These are phyloP conservation scores for Lycia hirtaria DNA, from an alignment of 2,888 invertebrate genomes.

Conservation along the genomic window DNA sequence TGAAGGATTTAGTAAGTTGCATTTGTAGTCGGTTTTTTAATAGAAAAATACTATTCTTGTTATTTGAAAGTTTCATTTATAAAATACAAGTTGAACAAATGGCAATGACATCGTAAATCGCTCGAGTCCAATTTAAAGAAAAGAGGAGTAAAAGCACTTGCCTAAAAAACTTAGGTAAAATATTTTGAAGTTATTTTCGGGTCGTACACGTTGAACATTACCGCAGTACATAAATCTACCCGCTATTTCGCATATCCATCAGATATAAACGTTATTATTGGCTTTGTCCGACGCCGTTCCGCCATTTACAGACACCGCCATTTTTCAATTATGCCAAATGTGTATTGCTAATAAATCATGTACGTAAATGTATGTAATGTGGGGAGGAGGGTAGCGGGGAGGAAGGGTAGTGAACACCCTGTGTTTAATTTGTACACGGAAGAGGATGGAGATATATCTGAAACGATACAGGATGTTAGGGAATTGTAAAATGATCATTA, in stretches of 20 bases:
- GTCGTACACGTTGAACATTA: background rate
- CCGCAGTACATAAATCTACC: slow-evolving; percentile 45
- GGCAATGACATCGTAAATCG: too few species aligned
- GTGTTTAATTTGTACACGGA: slow-evolving; percentile 81
- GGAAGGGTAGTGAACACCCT: slow-evolving; percentile 52
- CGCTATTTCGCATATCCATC: slow-evolving; percentile 46
- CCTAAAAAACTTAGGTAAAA: too few species aligned
- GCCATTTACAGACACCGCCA: slow-evolving; percentile 70
- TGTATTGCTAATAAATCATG: slow-evolving; percentile 79
- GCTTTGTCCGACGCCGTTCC: slow-evolving; percentile 62
- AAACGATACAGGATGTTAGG: slow-evolving; percentile 39
- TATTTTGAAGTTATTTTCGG: too few species aligned
- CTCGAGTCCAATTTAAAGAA: too few species aligned
- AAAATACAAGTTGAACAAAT: too few species aligned
- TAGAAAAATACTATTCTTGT: too few species aligned
- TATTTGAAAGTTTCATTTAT: too few species aligned
- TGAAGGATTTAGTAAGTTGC: too few species aligned
- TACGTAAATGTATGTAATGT: slow-evolving; percentile 46
- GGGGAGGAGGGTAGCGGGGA: slow-evolving; percentile 41
- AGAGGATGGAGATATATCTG: slow-evolving; percentile 69
- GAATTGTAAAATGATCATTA: background rate
- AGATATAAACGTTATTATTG: slow-evolving; percentile 68
- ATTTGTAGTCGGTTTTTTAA: too few species aligned
- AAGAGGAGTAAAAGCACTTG: too few species aligned
- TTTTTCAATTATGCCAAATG: slow-evolving; percentile 85